Percentiles rank a stretch among this genome's conserved stretches.
These are phyloP conservation scores for Dioctria rufipes DNA, from an alignment of 2,888 invertebrate genomes.

Conservation along the genomic window DNA sequence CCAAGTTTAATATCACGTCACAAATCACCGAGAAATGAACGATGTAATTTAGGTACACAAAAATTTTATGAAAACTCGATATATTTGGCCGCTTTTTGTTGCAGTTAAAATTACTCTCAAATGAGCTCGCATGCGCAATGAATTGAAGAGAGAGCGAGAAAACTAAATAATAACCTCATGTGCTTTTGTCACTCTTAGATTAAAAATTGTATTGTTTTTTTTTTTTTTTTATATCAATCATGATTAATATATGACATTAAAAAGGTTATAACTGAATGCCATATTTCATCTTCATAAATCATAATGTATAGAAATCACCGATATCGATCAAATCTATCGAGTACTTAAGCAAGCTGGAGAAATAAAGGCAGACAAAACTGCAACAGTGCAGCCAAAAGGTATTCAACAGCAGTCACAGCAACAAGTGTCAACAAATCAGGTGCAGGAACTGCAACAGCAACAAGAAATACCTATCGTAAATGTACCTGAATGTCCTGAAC, in stretches of 20 bases:
- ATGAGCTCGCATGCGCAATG: conserved; percentile 20
- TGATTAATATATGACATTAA: background rate
- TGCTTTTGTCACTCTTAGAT: conserved; percentile 7
- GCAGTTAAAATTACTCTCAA: conserved; percentile 19
- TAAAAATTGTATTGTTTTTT: background rate
- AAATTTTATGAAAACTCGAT: background rate
- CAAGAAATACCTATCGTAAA: conserved; percentile 69
- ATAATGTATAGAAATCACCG: conserved; percentile 68
- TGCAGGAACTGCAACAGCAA: conserved; percentile 53
- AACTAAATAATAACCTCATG: background rate
- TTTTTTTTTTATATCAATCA: background rate
- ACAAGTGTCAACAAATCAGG: conserved; percentile 12
- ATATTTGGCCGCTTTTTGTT: conserved; percentile 44
- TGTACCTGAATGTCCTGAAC: conserved; percentile 69
- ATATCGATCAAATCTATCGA: conserved; percentile 95
- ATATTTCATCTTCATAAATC: conserved; percentile 36
- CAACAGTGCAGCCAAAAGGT: conserved; percentile 22
- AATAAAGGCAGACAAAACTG: conserved; percentile 72
- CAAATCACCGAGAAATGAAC: conserved; percentile 55
- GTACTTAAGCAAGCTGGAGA: conserved; percentile 95
- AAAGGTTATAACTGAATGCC: conserved; percentile 16
- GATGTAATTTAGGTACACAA: conserved; percentile 57
- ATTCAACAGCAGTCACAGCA: conserved; percentile 47
- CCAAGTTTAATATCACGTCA: conserved; percentile 58
- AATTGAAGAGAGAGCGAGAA: background rate